Evolutionary conservation across 2,888 invertebrate species (phyloP), one percentile per base, ranked within the genome.

Genomic region (Synergus umbraculus): DNA sequence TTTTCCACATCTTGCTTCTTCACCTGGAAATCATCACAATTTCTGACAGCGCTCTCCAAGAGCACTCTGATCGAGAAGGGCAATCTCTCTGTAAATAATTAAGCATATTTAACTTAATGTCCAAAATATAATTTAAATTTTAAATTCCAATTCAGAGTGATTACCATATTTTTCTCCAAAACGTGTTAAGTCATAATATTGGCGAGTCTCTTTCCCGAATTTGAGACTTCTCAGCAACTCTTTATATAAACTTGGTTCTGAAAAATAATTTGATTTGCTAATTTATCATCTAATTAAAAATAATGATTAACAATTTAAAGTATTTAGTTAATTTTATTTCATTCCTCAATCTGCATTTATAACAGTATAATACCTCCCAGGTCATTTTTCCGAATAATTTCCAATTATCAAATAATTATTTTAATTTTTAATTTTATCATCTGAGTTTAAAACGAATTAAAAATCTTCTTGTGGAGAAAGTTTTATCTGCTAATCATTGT

Each of bases 11-110:
- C 99, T 83, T 95, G 93, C 91, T 96, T 94, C 78, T 95, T 93
- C 12, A 99, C 96, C 92, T 98, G 97, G 92, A 99, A 99, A 88
- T 97, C 96, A 92, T 99, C 99, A 92, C 99, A 99, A 93, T 98
- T 98, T 78, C 99, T 94, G 1, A 99, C 96, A 46, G 98, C 98
- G 0, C 98, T 98, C 93, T 99, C 99, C 90, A 99, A 93, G 0
- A 99, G 94, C 1, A 99, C 96, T 83, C 98, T 94, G 86, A 99
- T 96, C 9, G 98, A 98, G 93, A 95, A 99, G 0, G 99, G 99
- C 12, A 99, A 94, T 83, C 95, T 95, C 83, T 95, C 97, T 97
- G 80, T 46, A 86, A 82, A 78, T 66, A 80, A 78, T 80, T 69
- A n/a, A 69, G 73, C 64, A 77, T 73, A 79, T 54, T 60, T 58